These are phyloP conservation scores for Tinamus major DNA, from an alignment of 2,797 vertebrate species.

Conservation along the genomic window DNA sequence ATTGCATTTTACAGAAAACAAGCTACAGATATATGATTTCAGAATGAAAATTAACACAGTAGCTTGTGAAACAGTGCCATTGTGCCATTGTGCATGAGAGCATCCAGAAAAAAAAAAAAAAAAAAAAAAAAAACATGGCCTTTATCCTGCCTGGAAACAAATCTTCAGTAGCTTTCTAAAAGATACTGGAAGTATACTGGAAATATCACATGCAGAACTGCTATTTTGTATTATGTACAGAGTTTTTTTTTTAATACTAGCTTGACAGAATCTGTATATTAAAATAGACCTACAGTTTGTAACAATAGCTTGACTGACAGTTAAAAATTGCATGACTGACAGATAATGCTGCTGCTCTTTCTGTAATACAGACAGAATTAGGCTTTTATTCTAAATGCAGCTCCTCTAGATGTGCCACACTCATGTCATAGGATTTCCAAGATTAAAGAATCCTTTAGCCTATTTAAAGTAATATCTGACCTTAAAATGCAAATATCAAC, in stretches of 20 bases:
- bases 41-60: not conserved
- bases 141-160: not conserved
- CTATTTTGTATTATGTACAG: not conserved
- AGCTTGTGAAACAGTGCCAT: not conserved
- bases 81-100: not conserved
- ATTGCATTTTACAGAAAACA: not conserved
- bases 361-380: not conserved
- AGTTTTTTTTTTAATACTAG: not conserved
- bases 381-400: not conserved
- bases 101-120: no score
- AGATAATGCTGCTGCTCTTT: not conserved
- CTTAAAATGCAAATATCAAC: not conserved
- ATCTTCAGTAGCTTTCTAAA: not conserved
- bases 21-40: not conserved
- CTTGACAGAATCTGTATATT: not conserved
- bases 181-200: not conserved
- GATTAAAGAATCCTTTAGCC: not conserved
- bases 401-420: not conserved
- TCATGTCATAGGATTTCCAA: not conserved
- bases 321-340: not conserved
- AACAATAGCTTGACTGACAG: not conserved
- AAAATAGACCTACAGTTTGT: not conserved
- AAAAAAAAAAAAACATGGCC: not conserved
- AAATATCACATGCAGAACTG: accelerated
- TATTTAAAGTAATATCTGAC: not conserved